Percentiles rank a stretch among this genome's conserved stretches.
Evolutionary conservation across 1,140 invertebrate species (phyloP).

Genomic region (Argopecten irradians): DNA sequence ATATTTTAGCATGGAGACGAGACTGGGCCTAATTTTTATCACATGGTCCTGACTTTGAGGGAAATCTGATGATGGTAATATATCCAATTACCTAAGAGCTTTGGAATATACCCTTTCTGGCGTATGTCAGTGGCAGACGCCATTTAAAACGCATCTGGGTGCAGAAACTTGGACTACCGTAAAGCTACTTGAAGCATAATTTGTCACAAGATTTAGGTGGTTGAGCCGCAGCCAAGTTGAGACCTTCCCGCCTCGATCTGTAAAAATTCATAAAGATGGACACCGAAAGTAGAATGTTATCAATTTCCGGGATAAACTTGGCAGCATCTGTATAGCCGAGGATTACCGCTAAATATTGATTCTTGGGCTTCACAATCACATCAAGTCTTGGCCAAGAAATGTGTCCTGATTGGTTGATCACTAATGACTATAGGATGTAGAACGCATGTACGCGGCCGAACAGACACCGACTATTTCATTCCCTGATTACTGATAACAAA

Average conservation of each 20-base stretch:
- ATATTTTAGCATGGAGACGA: neutral
- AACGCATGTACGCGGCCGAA: neutral
- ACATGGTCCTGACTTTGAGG: neutral
- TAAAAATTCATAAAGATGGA: slow-evolving; percentile 8
- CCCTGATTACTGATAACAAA: neutral
- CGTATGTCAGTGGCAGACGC: neutral
- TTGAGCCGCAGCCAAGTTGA: neutral
- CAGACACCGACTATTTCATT: slow-evolving; percentile 15
- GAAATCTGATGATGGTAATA: neutral
- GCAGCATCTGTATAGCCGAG: neutral
- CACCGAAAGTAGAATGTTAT: slow-evolving; percentile 1
- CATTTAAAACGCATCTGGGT: neutral
- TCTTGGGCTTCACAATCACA: neutral
- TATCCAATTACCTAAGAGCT: neutral
- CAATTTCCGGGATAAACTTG: slow-evolving; percentile 21
- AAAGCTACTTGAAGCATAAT: neutral
- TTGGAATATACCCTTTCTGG: neutral
- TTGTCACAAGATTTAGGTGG: slow-evolving; percentile 7
- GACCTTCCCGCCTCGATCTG: neutral
- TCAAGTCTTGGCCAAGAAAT: slow-evolving; percentile 4
- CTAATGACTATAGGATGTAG: slow-evolving; percentile 16
- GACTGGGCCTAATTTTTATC: neutral
- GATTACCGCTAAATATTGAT: neutral
- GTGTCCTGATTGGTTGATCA: neutral
- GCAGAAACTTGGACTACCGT: neutral